These are phyloP conservation scores for Dicrurus megarhynchus DNA, from an alignment of 2,113 vertebrate species.

Conservation along the genomic window DNA sequence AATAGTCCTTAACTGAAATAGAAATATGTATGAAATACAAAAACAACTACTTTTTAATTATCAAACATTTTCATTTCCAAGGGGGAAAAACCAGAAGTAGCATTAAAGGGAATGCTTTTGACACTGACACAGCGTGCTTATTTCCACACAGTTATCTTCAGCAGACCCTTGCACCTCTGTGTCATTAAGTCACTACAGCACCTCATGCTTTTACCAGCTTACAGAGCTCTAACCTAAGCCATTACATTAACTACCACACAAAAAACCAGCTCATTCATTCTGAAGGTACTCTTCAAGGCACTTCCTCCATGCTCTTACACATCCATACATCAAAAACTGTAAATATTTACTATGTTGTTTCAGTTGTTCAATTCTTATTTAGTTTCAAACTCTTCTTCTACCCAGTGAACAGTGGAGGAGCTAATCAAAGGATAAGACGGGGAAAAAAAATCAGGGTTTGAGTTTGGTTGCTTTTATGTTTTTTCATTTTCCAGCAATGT, in stretches of 20 bases:
- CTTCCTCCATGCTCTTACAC: background rate
- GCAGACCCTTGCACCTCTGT: background rate
- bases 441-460: background rate
- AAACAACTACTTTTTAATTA: background rate
- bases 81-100: background rate
- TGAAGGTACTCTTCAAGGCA: background rate
- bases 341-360: background rate
- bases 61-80: background rate
- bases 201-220: background rate
- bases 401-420: background rate
- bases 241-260: background rate
- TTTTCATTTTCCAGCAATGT: background rate
- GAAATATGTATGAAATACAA: background rate
- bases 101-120: background rate
- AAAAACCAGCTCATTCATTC: background rate
- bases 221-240: background rate
- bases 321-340: background rate
- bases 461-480: background rate
- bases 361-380: background rate
- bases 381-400: background rate
- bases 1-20: background rate
- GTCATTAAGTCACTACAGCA: conserved; percentile 28
- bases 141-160: background rate
- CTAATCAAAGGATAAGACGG: background rate
- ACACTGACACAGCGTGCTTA: background rate